Percentiles rank a stretch among this genome's conserved stretches.
Conservation (phyloP, 2,113 vertebrate genomes). For the Apaloderma vittatum region DNA sequence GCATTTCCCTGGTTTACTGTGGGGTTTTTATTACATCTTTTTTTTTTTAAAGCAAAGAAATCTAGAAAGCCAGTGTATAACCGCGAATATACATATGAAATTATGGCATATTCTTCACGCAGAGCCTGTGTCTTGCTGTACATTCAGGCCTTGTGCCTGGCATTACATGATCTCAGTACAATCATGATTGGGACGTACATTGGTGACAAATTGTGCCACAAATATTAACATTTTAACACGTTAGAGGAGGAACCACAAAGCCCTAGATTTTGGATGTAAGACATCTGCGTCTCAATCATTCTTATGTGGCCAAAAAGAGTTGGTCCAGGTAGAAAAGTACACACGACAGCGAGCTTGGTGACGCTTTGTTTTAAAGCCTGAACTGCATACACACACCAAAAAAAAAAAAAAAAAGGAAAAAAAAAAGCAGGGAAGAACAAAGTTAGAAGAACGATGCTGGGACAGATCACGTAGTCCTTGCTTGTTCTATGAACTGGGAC, state of each 20-base stretch:
- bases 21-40: neutral
- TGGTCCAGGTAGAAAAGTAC: neutral
- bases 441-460: neutral
- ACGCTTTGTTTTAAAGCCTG: neutral
- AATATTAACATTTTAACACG: neutral
- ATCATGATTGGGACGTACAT: rapidly evolving
- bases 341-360: neutral
- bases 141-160: neutral
- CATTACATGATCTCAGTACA: neutral
- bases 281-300: neutral
- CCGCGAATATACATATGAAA: neutral
- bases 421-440: neutral
- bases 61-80: neutral
- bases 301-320: neutral
- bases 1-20: neutral
- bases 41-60: neutral
- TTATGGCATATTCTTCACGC: neutral
- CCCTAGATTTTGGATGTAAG: neutral
- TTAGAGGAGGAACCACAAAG: neutral
- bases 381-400: neutral
- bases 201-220: neutral
- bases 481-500: neutral
- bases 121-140: neutral
- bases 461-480: neutral
- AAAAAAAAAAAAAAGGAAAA: neutral